Conservation (phyloP, 2,888 invertebrate genomes). For the Temnothorax unifasciatus region DNA sequence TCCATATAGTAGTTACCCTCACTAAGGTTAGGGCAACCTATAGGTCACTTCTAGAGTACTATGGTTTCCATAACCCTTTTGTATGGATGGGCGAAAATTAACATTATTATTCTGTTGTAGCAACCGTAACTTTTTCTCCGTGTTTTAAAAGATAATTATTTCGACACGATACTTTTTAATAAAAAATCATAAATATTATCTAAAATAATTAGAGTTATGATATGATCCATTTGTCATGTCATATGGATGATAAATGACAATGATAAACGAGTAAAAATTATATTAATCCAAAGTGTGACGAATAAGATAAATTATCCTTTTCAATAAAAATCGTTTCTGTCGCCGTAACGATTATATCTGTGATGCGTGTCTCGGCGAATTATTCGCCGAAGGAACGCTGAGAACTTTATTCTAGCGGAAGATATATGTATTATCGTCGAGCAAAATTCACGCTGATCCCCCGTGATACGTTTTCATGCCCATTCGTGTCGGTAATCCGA, state of each 20-base stretch:
- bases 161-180: neutral
- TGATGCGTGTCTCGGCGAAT: neutral
- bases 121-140: no score
- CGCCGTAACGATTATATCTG: neutral
- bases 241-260: no score
- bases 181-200: neutral
- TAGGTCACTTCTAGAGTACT: no score
- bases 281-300: neutral
- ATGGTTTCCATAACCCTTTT: no score
- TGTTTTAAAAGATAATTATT: neutral
- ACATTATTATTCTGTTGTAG: no score
- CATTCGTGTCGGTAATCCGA: constrained; percentile 28
- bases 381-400: neutral
- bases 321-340: neutral
- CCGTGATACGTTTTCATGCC: constrained; percentile 20
- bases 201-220: neutral
- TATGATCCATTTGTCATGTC: neutral
- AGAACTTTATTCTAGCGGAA: constrained; percentile 1
- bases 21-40: no score
- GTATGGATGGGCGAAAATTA: no score
- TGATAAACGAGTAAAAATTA: neutral
- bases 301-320: neutral
- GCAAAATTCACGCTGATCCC: neutral
- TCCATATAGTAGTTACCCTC: no score
- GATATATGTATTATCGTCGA: constrained; percentile 22